These are phyloP conservation scores for Myocastor coypus DNA, from an alignment of 2,113 vertebrate species.

Conservation along the genomic window DNA sequence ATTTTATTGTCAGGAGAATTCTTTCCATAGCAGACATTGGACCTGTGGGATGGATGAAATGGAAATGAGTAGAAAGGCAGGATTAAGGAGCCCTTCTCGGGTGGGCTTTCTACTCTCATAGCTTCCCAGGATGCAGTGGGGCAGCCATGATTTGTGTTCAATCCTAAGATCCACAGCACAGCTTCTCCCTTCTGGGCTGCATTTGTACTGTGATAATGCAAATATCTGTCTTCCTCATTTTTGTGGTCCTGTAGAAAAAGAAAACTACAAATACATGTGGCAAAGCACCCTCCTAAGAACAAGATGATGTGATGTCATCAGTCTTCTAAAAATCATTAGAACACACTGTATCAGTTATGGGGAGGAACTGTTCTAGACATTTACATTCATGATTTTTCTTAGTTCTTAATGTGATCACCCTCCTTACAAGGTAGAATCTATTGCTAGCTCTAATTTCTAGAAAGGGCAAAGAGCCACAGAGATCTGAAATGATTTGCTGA, in stretches of 20 bases:
- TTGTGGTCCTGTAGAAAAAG: not conserved
- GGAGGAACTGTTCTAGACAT: not conserved
- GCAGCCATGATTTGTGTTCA: not conserved
- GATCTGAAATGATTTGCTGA: not conserved
- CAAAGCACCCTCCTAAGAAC: not conserved
- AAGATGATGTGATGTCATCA: not conserved
- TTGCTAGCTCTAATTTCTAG: not conserved
- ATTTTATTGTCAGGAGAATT: not conserved
- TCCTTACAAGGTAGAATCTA: not conserved
- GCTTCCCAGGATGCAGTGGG: not conserved
- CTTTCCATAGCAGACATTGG: not conserved
- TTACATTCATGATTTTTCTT: not conserved
- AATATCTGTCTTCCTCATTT: not conserved
- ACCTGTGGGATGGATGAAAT: not conserved
- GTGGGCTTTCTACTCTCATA: fast-evolving
- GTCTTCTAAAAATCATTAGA: not conserved
- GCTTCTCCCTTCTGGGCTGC: not conserved
- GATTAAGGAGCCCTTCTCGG: not conserved
- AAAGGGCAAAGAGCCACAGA: not conserved
- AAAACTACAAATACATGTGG: not conserved
- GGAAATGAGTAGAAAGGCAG: not conserved
- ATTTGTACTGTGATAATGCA: not conserved
- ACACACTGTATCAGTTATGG: not conserved
- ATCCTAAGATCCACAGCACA: not conserved
- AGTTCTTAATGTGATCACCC: not conserved